These are phyloP conservation scores for Elanoides forficatus DNA, from an alignment of 2,113 vertebrate genomes.

Conservation along the genomic window DNA sequence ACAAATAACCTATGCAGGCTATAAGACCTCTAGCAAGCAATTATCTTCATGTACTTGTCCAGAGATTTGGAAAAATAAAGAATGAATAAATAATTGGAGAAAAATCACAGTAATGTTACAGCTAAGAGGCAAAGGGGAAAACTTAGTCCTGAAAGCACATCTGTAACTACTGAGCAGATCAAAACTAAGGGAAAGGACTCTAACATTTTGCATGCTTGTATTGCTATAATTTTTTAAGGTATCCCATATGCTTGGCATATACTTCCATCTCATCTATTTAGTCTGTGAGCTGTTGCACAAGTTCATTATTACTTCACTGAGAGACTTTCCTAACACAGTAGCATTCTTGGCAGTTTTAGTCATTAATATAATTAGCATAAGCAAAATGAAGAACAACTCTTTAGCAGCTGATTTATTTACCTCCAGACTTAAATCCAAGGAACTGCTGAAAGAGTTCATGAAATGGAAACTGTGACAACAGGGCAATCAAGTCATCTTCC, in stretches of 20 bases:
- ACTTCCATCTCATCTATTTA: not conserved
- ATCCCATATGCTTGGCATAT: too few relatives aligned
- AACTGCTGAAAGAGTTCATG: constrained; percentile 92
- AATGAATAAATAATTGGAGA: not conserved
- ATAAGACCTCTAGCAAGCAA: not conserved
- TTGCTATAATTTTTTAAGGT: not conserved
- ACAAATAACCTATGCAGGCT: not conserved
- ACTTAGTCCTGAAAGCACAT: not conserved
- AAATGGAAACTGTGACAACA: constrained; percentile 94
- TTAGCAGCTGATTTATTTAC: constrained; percentile 63
- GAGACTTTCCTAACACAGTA: not conserved
- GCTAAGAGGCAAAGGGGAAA: not conserved
- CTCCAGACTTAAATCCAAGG: constrained; percentile 87
- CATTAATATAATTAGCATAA: not conserved
- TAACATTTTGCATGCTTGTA: not conserved
- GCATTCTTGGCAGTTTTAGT: not conserved
- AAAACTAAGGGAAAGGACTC: not conserved
- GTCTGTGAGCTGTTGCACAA: not conserved
- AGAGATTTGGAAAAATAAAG: not conserved
- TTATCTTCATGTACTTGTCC: not conserved
- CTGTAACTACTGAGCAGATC: not conserved
- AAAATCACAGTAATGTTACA: not conserved
- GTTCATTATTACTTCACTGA: not conserved
- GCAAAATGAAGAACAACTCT: not conserved
- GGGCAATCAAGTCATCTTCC: constrained; percentile 89